Conservation (phyloP, 2,797 vertebrate genomes). For the Cercopithecus mitis region DNA sequence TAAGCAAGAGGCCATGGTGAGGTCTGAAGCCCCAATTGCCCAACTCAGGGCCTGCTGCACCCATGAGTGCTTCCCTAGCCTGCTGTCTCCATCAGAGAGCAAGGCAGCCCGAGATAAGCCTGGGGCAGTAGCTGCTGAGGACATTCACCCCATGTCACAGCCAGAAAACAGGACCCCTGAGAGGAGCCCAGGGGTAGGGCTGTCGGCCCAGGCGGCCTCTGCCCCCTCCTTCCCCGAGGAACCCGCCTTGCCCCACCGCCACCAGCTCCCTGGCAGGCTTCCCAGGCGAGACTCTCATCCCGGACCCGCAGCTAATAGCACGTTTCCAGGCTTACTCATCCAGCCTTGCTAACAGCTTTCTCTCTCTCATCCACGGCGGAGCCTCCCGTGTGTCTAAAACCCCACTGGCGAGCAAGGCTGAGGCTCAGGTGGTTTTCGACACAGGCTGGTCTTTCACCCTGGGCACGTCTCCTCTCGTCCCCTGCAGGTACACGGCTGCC, state of each 20-base stretch:
- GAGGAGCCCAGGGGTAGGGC: neutral
- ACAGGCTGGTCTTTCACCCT: neutral
- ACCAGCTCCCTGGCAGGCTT: neutral
- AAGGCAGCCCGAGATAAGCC: neutral
- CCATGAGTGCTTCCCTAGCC: neutral
- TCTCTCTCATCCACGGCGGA: neutral
- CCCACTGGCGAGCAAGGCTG: neutral
- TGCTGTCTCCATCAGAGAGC: neutral
- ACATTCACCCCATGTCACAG: neutral
- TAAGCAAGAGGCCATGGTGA: neutral
- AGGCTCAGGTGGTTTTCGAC: neutral
- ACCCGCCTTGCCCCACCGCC: neutral
- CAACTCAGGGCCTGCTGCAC: neutral
- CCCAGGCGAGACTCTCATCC: neutral
- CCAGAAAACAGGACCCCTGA: neutral
- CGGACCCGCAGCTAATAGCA: neutral
- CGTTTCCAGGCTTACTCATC: neutral
- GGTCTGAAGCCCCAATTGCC: neutral
- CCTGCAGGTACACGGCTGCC: constrained; percentile 85
- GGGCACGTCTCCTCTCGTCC: neutral
- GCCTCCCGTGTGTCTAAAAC: neutral
- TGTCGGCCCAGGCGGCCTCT: neutral
- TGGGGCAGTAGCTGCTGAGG: neutral
- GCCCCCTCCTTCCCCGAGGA: neutral
- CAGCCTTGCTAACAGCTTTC: neutral